phyloP scores from a whole-genome alignment of 1,140 invertebrate species.

The Pinna nobilis region DNA sequence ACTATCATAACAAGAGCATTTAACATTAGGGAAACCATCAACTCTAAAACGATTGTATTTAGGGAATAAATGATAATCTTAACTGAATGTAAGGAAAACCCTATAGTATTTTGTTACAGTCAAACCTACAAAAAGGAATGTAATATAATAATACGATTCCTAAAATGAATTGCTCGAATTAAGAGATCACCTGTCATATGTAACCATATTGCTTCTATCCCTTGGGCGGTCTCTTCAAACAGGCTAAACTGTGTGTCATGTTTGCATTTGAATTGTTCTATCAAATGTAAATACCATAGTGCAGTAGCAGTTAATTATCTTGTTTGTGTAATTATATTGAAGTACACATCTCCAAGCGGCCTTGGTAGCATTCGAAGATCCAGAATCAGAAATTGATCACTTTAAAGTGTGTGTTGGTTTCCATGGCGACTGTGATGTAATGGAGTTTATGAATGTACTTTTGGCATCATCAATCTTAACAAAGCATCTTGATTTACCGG shows the following conservation, averaged over 20 bases:
- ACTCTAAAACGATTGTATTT: too few relatives aligned
- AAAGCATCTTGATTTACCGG: slow-evolving; percentile 13
- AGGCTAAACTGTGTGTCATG: slow-evolving; percentile 14
- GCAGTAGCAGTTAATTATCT: too few relatives aligned
- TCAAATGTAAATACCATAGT: too few relatives aligned
- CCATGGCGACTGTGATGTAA: not conserved
- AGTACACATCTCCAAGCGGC: too few relatives aligned
- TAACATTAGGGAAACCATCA: too few relatives aligned
- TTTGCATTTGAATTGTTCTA: too few relatives aligned
- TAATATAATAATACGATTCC: slow-evolving; percentile 17
- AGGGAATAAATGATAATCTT: too few relatives aligned
- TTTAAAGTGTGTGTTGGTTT: slow-evolving; percentile 33
- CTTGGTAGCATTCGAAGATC: slow-evolving; percentile 38
- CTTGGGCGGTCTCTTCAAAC: slow-evolving; percentile 10
- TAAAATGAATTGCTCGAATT: slow-evolving; percentile 40
- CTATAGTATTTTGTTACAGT: slow-evolving; percentile 35
- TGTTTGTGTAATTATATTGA: too few relatives aligned
- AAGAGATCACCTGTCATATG: slow-evolving; percentile 37
- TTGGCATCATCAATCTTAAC: not conserved
- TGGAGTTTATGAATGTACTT: not conserved
- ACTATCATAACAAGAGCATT: too few relatives aligned
- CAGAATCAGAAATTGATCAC: slow-evolving; percentile 32
- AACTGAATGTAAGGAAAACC: too few relatives aligned
- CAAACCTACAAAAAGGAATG: slow-evolving; percentile 31
- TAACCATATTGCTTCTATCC: slow-evolving; percentile 28